These are phyloP conservation scores for Zaprionus davidi DNA, from an alignment of 1,140 invertebrate genomes.

Conservation along the genomic window DNA sequence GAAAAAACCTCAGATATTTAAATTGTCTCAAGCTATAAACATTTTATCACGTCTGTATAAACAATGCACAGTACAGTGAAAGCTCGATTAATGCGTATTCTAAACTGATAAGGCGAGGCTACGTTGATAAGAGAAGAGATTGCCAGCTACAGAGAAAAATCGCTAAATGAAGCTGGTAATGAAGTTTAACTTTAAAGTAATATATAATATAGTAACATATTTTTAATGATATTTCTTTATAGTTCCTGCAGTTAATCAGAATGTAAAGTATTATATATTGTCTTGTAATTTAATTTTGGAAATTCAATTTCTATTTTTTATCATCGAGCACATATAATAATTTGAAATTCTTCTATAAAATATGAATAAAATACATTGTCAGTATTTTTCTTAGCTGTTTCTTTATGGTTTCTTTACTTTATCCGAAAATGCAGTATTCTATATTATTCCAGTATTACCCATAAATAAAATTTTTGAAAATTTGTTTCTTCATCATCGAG, in stretches of 20 bases:
- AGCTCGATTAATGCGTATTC: neutral
- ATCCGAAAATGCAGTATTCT: neutral
- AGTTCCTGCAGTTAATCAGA: neutral
- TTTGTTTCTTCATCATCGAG: neutral
- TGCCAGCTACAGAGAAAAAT: neutral
- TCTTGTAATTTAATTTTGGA: too few relatives aligned
- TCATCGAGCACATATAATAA: too few relatives aligned
- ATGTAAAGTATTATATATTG: too few relatives aligned
- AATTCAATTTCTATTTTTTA: too few relatives aligned
- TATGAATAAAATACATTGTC: too few relatives aligned
- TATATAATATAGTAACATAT: too few relatives aligned
- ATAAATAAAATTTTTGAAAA: neutral
- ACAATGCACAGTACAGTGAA: neutral
- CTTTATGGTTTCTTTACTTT: neutral
- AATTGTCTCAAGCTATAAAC: neutral
- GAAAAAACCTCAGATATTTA: neutral
- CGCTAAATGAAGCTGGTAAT: neutral
- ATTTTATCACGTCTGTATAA: slow-evolving; percentile 37
- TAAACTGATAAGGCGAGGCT: neutral
- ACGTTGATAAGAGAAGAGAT: neutral
- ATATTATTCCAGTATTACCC: too few relatives aligned
- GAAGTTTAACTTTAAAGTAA: neutral
- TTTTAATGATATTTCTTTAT: neutral
- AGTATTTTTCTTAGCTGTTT: too few relatives aligned
- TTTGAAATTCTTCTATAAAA: too few relatives aligned